Base-by-base conservation (phyloP, 2,888 invertebrate species). In the Tortricodes alternella region DNA sequence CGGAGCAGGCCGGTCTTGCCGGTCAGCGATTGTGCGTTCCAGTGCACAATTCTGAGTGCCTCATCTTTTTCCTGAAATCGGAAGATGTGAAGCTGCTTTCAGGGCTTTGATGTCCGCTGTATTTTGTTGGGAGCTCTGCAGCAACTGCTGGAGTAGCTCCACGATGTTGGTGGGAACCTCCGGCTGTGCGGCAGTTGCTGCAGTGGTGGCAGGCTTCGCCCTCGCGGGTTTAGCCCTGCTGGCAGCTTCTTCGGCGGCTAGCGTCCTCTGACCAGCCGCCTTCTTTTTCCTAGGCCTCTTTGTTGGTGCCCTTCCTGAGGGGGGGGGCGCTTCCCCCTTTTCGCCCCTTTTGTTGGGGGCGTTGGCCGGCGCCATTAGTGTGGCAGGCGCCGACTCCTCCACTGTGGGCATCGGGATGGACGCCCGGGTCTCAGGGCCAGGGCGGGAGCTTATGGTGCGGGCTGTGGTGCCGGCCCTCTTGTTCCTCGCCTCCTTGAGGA, bases 1-100 rank as follows among this genome's bases (percentile, higher is more conserved):
- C 48, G 32, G 9, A 58, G 52, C 21, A 48, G 41, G n/a, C 18
- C 8, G 6, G 3, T 6, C 21, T 58, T 52, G 9, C 15, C 7
- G 15, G 43, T 32, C 7, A 57, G 15, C 4, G 44, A 18, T 0
- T 38, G 29, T 1, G 56, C 44, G 6, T 50, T 46, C 57, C 57
- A 57, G 11, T 18, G 11, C 0, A 38, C 21, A 2, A 44, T 21
- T 0, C 44, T 27, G n/a, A 37, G 32, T n/a, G n/a, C n/a, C n/a
- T n/a, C n/a, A n/a, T n/a, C n/a, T n/a, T n/a, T n/a, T n/a, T n/a
- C n/a, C n/a, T n/a, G n/a, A n/a, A n/a, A n/a, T n/a, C n/a, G n/a
- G 39, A 7, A 5, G 1, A 8, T 2, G 2, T 5, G 11, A 0
- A 0, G 32, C 9, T 8, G 13, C 5, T 1, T 2, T 29, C 0